Evolutionary conservation across 92 coral and sea anemone species (phyloP), one percentile per base, ranked within the genome.

Genomic region (Parazoanthus swiftii): DNA sequence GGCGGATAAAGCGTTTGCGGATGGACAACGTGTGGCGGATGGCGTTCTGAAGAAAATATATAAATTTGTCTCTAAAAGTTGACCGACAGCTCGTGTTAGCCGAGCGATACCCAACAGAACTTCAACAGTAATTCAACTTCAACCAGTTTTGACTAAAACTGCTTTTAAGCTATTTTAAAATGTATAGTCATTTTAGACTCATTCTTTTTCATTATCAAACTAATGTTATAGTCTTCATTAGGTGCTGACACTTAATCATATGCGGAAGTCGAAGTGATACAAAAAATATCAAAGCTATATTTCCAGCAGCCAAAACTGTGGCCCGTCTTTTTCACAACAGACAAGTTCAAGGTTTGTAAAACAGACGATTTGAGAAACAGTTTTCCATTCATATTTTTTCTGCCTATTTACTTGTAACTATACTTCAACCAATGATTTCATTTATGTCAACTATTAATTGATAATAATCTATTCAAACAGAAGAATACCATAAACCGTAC

Each of bases 11-110:
- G 8, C 88, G 88, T 78, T 90, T 90, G 18, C 92, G 86, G 58
- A 90, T 90, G 54, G 92, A 90, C 58, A 90, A 79, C 5, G 92
- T 90, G 51, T 90, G 92, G 5, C 92, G 92, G 89, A 82, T 66
- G 51, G 86, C 86, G 43, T 82, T 82, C 86, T 82, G 73, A n/a
- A 79, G 37, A 9, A n/a, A 50, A 50, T 35, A 56, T 1, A 25
- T 25, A 23, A 25, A 26, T 25, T 15, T 33, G 42, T 11, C 8
- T 81, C 9, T 18, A 58, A 20, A 63, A 21, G 25, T 63, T 21
- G 14, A 54, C 59, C 59, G 59, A 54, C 51, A 15, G 70, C 26
- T 63, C 66, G 25, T 63, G 1, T 63, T 15, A 54, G 33, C 33
- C 33, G 33, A 29, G 13, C 59, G 18, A 14, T 54, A 11, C 33